Conservation (phyloP, 1,140 invertebrate species). For the Archivesica marissinica region DNA sequence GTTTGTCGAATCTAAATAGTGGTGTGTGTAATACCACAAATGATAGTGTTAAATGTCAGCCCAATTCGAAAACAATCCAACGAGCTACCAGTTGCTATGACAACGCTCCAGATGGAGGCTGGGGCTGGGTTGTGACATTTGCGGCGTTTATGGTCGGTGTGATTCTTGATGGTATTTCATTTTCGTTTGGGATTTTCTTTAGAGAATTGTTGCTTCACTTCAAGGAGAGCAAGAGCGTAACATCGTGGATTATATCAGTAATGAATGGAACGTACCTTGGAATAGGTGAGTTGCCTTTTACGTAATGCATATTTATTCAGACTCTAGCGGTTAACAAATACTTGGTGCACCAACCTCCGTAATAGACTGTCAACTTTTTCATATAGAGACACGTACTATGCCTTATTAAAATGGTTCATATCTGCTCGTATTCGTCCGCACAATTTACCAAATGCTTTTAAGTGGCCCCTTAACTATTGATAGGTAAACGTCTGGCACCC, state of each 20-base stretch:
- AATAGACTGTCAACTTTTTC: no score
- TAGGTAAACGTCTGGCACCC: no score
- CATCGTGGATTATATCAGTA: conserved; percentile 94
- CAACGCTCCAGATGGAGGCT: conserved; percentile 91
- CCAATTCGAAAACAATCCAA: not conserved
- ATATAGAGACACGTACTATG: no score
- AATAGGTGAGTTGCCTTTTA: conserved; percentile 88
- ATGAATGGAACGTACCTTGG: conserved; percentile 95
- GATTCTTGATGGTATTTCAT: conserved; percentile 95
- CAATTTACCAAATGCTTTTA: no score
- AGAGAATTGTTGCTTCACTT: conserved; percentile 94
- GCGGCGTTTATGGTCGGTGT: conserved; percentile 94
- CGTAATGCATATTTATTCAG: no score
- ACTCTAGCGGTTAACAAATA: no score
- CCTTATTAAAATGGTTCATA: no score
- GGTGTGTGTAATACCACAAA: no score
- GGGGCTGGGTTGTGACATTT: conserved; percentile 89
- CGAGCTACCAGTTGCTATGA: conserved; percentile 60
- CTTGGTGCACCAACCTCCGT: no score
- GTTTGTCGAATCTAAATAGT: no score
- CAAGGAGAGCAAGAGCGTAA: conserved; percentile 90
- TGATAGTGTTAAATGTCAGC: not conserved
- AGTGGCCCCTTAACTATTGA: no score
- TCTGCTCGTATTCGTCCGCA: no score
- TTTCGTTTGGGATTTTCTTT: conserved; percentile 95